Base-by-base conservation (phyloP, 2,888 invertebrate genomes). In the Ectemnius continuus region DNA sequence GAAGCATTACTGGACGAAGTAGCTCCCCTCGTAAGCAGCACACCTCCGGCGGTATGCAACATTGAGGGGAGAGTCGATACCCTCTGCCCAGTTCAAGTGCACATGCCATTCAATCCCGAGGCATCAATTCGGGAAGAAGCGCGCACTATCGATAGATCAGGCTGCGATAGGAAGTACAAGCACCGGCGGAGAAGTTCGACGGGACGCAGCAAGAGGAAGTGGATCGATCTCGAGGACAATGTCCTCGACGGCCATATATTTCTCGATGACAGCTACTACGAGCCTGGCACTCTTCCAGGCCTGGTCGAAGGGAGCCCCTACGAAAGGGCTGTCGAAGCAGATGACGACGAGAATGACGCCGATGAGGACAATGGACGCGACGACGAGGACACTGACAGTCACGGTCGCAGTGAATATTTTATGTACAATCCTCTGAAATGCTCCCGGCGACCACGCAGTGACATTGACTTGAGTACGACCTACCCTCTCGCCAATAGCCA, bases 71-170 rank as follows among this genome's bases (percentile, higher is more conserved):
- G 73, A 74, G 66, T 80, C 72, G 80, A 80, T 62, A 78, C 78
- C n/a, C 68, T 84, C 73, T 85, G 85, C 75, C 86, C 85, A 11
- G 80, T 81, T 46, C 80, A 86, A 62, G 77, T 86, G 64, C 87
- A 87, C 70, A 78, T 79, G 8, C 80, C 82, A 6, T 14, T 16
- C 13, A 16, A 14, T 13, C 36, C 36, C 13, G 79, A 79, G 16
- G 70, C 79, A 4, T 8, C 61, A 16, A 63, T 63, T 56, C 72
- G 73, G n/a, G 84, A 75, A 48, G 72, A 73, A 66, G 74, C 71
- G n/a, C 67, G 57, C n/a, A 8, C 56, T 0, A 5, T 1, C 4
- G 61, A 69, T 6, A 20, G 52, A 11, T 65, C 69, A 1, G 36
- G 20, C 0, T 8, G 16, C 0, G 56, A 74, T 2, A 47, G 11